Evolutionary conservation across 2,113 vertebrate species (phyloP).

Genomic region (Rynchops niger): DNA sequence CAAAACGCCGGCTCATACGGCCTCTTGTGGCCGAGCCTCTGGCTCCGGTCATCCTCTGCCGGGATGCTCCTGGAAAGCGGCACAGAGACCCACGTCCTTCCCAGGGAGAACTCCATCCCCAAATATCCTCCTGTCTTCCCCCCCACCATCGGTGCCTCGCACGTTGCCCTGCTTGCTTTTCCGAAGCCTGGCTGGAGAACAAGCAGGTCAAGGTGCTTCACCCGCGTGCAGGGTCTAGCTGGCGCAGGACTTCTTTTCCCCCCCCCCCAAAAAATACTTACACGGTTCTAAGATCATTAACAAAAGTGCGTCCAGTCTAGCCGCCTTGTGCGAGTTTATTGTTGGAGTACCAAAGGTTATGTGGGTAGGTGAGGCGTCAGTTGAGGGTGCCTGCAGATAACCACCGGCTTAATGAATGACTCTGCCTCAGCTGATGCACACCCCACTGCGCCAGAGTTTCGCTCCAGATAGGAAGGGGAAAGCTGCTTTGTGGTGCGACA

Average conservation of each 20-base stretch:
- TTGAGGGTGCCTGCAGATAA: not conserved
- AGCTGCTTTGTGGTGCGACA: not conserved
- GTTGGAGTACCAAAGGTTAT: not conserved
- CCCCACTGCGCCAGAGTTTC: not conserved
- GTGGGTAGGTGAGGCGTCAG: not conserved
- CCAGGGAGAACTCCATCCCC: no score
- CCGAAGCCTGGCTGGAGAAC: not conserved
- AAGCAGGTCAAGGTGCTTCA: not conserved
- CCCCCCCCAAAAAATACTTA: not conserved
- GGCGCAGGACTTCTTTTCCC: not conserved
- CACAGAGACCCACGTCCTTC: rapidly evolving
- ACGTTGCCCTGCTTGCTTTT: rapidly evolving
- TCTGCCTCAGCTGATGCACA: not conserved
- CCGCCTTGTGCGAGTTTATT: not conserved
- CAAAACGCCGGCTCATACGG: not conserved
- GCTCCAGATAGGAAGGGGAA: not conserved
- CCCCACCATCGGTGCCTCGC: not conserved
- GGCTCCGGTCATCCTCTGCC: rapidly evolving
- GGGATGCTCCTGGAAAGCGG: not conserved
- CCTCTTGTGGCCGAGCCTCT: not conserved
- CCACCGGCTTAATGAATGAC: not conserved
- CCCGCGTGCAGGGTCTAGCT: rapidly evolving
- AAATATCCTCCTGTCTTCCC: not conserved
- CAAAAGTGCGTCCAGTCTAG: not conserved
- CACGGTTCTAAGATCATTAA: not conserved